Conservation (phyloP, 2,888 invertebrate genomes). For the Drosophila vallismaia region DNA sequence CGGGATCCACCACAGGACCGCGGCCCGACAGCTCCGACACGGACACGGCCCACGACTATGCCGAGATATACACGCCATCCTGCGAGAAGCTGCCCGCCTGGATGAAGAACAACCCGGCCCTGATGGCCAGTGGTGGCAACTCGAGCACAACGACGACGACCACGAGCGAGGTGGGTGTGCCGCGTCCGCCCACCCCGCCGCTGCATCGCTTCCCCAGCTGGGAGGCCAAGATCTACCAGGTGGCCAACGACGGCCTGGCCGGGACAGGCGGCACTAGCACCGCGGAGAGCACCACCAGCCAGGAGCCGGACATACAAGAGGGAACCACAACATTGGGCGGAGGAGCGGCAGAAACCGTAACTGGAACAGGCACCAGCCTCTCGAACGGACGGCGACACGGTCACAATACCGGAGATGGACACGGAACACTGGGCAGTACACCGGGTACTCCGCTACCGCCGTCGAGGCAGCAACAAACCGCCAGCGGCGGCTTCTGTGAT, state of each 20-base stretch:
- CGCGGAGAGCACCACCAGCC: constrained; percentile 58
- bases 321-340: constrained; percentile 31
- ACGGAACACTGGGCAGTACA: constrained; percentile 76
- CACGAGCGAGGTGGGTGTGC: constrained; percentile 81
- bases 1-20: constrained; percentile 28
- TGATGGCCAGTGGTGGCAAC: constrained; percentile 85
- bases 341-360: constrained; percentile 9
- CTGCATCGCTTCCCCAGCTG: constrained; percentile 95
- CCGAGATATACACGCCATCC: constrained; percentile 96
- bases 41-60: constrained; percentile 91
- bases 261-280: constrained; percentile 48
- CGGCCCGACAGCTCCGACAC: constrained; percentile 86
- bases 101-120: constrained; percentile 85
- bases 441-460: constrained; percentile 81
- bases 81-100: constrained; percentile 89
- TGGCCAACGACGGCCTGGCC: constrained; percentile 87
- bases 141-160: constrained; percentile 85
- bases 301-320: constrained; percentile 62
- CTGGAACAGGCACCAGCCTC: constrained; percentile 47
- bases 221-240: constrained; percentile 98
- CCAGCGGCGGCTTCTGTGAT: constrained; percentile 93
- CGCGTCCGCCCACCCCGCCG: constrained; percentile 94
- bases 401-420: constrained; percentile 34
- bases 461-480: constrained; percentile 83
- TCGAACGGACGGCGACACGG: constrained; percentile 62